Base-by-base conservation (phyloP, 2,888 invertebrate species). In the Oxytorus armatus region DNA sequence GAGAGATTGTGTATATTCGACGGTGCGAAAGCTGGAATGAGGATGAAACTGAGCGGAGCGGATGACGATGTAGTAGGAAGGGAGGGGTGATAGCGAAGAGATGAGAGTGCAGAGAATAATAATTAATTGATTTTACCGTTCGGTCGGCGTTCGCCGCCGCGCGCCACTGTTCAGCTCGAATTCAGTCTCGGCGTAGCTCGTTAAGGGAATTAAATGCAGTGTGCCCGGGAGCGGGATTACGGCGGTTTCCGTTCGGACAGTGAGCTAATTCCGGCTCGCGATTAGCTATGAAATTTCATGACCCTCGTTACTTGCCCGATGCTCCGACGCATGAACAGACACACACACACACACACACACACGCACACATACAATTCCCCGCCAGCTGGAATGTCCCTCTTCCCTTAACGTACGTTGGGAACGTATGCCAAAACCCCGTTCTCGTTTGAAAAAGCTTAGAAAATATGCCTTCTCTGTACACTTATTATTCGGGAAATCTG, bases 241-340 rank as follows among this genome's bases (percentile, higher is more conserved):
- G 82, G 81, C 76, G 79, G 72, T 85, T 85, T 84, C 82, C 83
- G 82, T 78, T 84, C 82, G 82, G 84, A 86, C 87, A 84, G 83
- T 82, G 83, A 84, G 82, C 84, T 87, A 86, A 87, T 88, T 86
- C 84, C 61, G 79, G 78, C 79, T 81, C 73, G 77, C 86, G 84
- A 88, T 88, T 85, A 86, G 84, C 85, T 84, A 86, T 86, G 86
- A 87, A 87, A 87, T 86, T 87, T 86, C 84, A 86, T 82, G 86
- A 84, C 82, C 79, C 76, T 80, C 85, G 82, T 83, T 81, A 82
- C 74, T 83, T 69, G 53, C 75, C 81, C 75, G 63, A 69, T 78
- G 76, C 53, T 51, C 21, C 25, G 21, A 61, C 66, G 66, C 51
- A 68, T 53, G 51, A 53, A 53, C 23, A 49, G 33, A 49, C 59